Evolutionary conservation across 2,113 vertebrate species (phyloP), one percentile per base, ranked within the genome.

Genomic region (Myiopsitta monachus): DNA sequence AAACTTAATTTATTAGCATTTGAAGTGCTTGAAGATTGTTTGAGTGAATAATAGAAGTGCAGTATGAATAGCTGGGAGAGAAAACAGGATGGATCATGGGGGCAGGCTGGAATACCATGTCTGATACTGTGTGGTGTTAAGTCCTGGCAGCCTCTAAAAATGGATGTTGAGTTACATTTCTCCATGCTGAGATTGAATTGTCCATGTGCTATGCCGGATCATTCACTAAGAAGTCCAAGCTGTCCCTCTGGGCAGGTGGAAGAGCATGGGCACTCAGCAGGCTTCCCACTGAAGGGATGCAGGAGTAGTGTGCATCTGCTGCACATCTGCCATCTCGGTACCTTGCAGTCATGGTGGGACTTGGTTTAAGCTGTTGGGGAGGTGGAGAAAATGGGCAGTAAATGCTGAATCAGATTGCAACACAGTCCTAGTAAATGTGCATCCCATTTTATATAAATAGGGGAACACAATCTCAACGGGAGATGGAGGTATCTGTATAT

Each of bases 301-400:
- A 9, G 77, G 49, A 49, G n/a, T 70, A 22, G 63, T 4, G 13
- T 59, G 10, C 13, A 7, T 14, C 83, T 75, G 72, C 83, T 31
- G 80, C 72, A 19, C 68, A 5, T 51, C 75, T 30, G 41, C 46
- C 2, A 0, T 26, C 81, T 81, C n/a, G 1, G 66, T 39, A 19
- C 2, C 62, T 30, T 0, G 2, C 2, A 0, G 18, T 61, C 7
- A 0, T 4, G 13, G 10, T 23, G 28, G 36, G 17, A 4, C 19
- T 36, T 10, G n/a, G 22, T 31, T 17, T 38, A 17, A 52, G 55
- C 26, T 41, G 1, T 13, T 1, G 1, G 39, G 10, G 5, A n/a
- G 7, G 5, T 16, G 43, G 5, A 52, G 26, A 55, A 52, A 54
- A 61, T 0, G 11, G 9, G 22, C 22, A 1, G 24, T 15, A 63